These are phyloP conservation scores for Drosophila orosa DNA, from an alignment of 1,140 invertebrate species.

Conservation along the genomic window DNA sequence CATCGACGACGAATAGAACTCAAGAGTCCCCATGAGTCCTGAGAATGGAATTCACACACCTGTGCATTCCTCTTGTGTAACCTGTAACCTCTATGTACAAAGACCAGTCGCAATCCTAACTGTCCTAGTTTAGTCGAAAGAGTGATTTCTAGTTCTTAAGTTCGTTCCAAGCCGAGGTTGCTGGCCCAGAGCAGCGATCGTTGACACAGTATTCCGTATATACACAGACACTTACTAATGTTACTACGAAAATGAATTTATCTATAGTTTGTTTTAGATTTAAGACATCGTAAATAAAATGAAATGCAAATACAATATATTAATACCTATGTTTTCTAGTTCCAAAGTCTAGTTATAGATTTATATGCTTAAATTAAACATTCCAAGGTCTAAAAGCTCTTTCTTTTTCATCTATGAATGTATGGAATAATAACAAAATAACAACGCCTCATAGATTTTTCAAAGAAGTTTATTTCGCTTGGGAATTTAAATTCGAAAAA, in stretches of 20 bases:
- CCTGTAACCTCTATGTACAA: slow-evolving; percentile 75
- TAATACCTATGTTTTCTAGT: not conserved
- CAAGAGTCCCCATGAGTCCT: slow-evolving; percentile 8
- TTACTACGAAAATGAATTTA: slow-evolving; percentile 55
- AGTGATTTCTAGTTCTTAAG: slow-evolving; percentile 73
- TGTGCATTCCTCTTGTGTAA: slow-evolving; percentile 53
- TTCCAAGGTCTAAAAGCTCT: not conserved
- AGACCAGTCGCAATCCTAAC: slow-evolving; percentile 55
- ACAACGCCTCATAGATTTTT: slow-evolving; percentile 29
- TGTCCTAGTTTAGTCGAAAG: slow-evolving; percentile 58
- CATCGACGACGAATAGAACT: slow-evolving; percentile 68
- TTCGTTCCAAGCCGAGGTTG: slow-evolving; percentile 11
- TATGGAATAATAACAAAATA: not conserved
- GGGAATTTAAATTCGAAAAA: slow-evolving; percentile 79
- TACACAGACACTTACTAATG: slow-evolving; percentile 56
- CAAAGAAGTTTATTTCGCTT: slow-evolving; percentile 75
- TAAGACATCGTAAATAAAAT: slow-evolving; percentile 24
- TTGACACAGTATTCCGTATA: slow-evolving; percentile 58
- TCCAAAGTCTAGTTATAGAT: not conserved
- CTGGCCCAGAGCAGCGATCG: slow-evolving; percentile 16
- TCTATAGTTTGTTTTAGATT: slow-evolving; percentile 23
- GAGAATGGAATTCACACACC: not conserved
- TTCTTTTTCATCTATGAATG: not conserved
- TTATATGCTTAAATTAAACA: not conserved
- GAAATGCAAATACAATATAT: not conserved